Conservation (phyloP, 1,140 invertebrate genomes). For the Rhyzopertha dominica region DNA sequence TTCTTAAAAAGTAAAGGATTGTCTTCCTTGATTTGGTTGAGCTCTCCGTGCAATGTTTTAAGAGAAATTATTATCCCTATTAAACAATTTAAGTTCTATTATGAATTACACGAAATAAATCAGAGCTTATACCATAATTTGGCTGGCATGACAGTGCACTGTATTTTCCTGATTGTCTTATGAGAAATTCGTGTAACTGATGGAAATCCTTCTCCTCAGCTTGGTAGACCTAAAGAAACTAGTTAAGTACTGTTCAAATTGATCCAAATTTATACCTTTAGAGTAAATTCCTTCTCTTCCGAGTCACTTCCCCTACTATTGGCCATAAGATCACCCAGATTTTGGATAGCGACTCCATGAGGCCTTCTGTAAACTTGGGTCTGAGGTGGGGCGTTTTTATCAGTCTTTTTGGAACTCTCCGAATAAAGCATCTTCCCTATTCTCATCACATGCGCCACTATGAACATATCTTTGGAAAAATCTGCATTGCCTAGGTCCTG, state of each 20-base stretch:
- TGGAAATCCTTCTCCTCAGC: conserved; percentile 89
- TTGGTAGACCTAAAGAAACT: conserved; percentile 63
- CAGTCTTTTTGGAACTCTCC: conserved; percentile 66
- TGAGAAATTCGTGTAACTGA: conserved; percentile 82
- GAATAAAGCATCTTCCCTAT: conserved; percentile 82
- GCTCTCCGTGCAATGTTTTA: conserved; percentile 68
- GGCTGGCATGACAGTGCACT: conserved; percentile 69
- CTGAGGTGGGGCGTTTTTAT: conserved; percentile 47
- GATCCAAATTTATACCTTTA: conserved; percentile 27
- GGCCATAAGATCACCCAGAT: conserved; percentile 56
- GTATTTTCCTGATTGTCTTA: conserved; percentile 77
- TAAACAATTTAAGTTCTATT: conserved; percentile 46
- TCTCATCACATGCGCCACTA: conserved; percentile 83
- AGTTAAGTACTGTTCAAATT: background rate
- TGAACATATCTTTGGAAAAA: conserved; percentile 73
- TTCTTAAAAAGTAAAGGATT: conserved; percentile 77
- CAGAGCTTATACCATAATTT: conserved; percentile 70
- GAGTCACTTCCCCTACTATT: conserved; percentile 57
- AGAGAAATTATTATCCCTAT: conserved; percentile 65
- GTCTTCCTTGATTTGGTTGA: conserved; percentile 67
- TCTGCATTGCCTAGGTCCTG: conserved; percentile 73
- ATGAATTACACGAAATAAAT: conserved; percentile 34
- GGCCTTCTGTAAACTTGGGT: conserved; percentile 65
- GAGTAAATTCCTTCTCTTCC: conserved; percentile 65
- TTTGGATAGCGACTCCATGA: conserved; percentile 76